These are phyloP conservation scores for Coilia nasus DNA, from an alignment of 2,797 vertebrate species.

Conservation along the genomic window DNA sequence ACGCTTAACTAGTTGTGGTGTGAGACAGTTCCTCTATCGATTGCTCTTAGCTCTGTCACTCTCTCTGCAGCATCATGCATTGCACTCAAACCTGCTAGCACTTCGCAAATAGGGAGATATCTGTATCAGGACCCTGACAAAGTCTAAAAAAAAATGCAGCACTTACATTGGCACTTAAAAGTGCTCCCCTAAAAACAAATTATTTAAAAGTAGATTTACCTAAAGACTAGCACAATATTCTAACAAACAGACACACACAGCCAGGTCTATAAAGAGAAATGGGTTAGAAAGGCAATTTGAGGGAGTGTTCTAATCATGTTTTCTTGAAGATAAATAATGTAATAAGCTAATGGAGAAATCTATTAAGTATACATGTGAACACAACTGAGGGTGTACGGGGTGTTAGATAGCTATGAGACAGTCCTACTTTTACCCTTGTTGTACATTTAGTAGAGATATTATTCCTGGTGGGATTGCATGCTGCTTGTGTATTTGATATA, in stretches of 20 bases:
- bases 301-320: slow-evolving; percentile 57
- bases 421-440: slow-evolving; percentile 68
- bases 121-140: slow-evolving; percentile 58
- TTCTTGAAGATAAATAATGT: slow-evolving; percentile 55
- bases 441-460: slow-evolving; percentile 72
- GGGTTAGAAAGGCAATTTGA: slow-evolving; percentile 54
- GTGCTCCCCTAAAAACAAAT: slow-evolving; percentile 36
- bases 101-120: slow-evolving; percentile 63
- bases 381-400: slow-evolving; percentile 26
- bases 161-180: slow-evolving; percentile 74
- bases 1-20: neutral
- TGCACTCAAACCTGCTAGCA: slow-evolving; percentile 66
- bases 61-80: slow-evolving; percentile 41
- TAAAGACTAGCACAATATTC: neutral
- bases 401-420: slow-evolving; percentile 53
- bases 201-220: slow-evolving; percentile 21
- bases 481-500: slow-evolving; percentile 73
- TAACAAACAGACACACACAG: neutral
- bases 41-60: slow-evolving; percentile 58
- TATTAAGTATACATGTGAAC: slow-evolving; percentile 57
- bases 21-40: neutral
- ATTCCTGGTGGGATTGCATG: slow-evolving; percentile 75
- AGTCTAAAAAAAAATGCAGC: slow-evolving; percentile 62
- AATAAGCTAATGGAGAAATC: slow-evolving; percentile 72
- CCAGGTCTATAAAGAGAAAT: slow-evolving; percentile 24